phyloP scores from a whole-genome alignment of 2,888 invertebrate species.

The Cephus pygmeus region DNA sequence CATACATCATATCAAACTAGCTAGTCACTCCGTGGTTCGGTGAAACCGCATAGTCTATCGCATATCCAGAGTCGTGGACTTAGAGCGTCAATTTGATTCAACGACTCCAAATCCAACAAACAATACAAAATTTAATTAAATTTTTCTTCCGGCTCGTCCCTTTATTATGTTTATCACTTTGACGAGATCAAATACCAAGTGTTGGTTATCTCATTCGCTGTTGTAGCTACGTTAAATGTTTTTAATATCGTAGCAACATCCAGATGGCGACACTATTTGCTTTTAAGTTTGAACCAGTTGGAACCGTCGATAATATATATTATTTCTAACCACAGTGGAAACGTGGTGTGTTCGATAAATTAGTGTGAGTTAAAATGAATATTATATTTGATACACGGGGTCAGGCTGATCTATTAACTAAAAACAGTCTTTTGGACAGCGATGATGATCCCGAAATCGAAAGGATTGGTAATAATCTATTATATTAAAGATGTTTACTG shows the following conservation, averaged over 20 bases:
- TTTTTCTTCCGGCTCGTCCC: background rate
- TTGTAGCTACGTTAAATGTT: too few relatives aligned
- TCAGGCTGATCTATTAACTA: slow-evolving; percentile 65
- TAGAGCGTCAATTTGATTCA: too few relatives aligned
- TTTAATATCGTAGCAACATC: background rate
- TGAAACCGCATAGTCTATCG: too few relatives aligned
- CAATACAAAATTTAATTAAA: background rate
- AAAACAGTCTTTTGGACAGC: slow-evolving; percentile 57
- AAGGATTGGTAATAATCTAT: slow-evolving; percentile 26
- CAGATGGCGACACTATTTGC: background rate
- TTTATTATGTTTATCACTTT: background rate
- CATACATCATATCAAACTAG: too few relatives aligned
- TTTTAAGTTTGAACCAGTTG: background rate
- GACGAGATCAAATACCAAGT: background rate
- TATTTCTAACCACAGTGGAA: background rate
- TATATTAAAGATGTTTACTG: too few relatives aligned
- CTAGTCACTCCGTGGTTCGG: too few relatives aligned
- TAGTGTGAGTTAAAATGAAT: slow-evolving; percentile 64
- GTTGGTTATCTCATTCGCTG: background rate
- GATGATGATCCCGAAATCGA: slow-evolving; percentile 41
- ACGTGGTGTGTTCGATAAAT: background rate
- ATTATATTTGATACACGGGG: slow-evolving; percentile 72
- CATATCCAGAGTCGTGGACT: too few relatives aligned
- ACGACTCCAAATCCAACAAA: too few relatives aligned
- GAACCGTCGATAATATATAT: background rate